Conservation (phyloP, 2,888 invertebrate genomes). For the Andrena trimmerana region DNA sequence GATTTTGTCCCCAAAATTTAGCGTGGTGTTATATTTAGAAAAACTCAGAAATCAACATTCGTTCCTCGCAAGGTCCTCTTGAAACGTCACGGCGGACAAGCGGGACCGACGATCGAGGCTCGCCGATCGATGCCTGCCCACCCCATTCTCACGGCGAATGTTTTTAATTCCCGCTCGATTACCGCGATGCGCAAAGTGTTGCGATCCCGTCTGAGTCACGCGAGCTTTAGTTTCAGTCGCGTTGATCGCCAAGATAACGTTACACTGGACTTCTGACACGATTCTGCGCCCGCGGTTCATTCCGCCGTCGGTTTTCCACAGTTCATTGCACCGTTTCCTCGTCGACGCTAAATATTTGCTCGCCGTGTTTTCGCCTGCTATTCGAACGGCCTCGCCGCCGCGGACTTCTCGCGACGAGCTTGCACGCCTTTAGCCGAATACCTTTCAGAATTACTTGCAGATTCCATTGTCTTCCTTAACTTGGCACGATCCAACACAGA, state of each 20-base stretch:
- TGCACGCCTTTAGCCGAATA: not conserved
- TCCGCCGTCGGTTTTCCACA: conserved; percentile 59
- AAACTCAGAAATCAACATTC: no score
- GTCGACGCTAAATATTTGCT: conserved; percentile 46
- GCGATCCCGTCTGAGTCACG: conserved; percentile 28
- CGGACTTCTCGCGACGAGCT: not conserved
- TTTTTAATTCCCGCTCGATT: conserved; percentile 10
- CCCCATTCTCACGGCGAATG: not conserved
- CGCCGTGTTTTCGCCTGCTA: conserved; percentile 17
- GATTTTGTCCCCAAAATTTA: no score
- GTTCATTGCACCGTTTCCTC: conserved; percentile 61
- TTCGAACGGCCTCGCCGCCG: conserved; percentile 22
- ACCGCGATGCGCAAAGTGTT: conserved; percentile 31
- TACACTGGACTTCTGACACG: conserved; percentile 51
- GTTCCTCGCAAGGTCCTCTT: not conserved
- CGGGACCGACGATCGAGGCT: not conserved
- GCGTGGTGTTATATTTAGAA: no score
- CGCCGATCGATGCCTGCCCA: not conserved
- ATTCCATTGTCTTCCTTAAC: conserved; percentile 72
- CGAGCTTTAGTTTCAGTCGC: conserved; percentile 46
- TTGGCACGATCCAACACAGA: conserved; percentile 85
- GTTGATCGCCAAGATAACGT: conserved; percentile 42
- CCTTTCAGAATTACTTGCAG: conserved; percentile 12
- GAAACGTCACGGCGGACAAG: not conserved
- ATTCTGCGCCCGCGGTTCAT: conserved; percentile 42